Evolutionary conservation across 2,888 invertebrate species (phyloP).

Genomic region (Acrobasis consociella): DNA sequence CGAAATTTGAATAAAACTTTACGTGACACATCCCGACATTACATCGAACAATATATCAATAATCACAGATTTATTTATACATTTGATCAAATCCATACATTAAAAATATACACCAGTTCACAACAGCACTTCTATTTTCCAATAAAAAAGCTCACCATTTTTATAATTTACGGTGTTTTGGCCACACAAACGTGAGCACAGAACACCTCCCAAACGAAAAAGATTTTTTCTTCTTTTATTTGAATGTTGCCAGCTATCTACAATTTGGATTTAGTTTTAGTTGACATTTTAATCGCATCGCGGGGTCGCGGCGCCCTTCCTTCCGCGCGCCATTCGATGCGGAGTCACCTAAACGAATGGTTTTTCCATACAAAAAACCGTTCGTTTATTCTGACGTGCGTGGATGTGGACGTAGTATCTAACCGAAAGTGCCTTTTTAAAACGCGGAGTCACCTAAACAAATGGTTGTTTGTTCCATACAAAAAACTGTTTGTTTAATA

Average conservation of each 20-base stretch:
- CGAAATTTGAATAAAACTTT: background rate
- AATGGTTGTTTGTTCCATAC: no score
- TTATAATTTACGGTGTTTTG: constrained; percentile 37
- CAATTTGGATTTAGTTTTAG: no score
- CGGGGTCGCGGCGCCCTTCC: no score
- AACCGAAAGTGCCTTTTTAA: no score
- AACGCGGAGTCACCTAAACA: no score
- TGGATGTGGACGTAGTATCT: no score
- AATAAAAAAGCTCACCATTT: constrained; percentile 53
- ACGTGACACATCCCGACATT: constrained; percentile 1
- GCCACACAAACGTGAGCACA: constrained; percentile 35
- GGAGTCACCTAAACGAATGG: no score
- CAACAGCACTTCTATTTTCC: constrained; percentile 36
- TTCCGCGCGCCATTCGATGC: no score
- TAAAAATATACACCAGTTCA: background rate
- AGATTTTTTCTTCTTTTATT: constrained; percentile 36
- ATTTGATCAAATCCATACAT: background rate
- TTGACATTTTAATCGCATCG: no score
- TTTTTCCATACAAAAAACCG: no score
- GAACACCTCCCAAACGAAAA: constrained; percentile 55
- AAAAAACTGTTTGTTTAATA: no score
- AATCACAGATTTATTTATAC: background rate
- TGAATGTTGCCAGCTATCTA: background rate
- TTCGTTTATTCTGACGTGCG: no score
- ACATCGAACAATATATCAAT: constrained; percentile 8